Conservation (phyloP, 2,888 invertebrate species). For the Ormyrus pomaceus region DNA sequence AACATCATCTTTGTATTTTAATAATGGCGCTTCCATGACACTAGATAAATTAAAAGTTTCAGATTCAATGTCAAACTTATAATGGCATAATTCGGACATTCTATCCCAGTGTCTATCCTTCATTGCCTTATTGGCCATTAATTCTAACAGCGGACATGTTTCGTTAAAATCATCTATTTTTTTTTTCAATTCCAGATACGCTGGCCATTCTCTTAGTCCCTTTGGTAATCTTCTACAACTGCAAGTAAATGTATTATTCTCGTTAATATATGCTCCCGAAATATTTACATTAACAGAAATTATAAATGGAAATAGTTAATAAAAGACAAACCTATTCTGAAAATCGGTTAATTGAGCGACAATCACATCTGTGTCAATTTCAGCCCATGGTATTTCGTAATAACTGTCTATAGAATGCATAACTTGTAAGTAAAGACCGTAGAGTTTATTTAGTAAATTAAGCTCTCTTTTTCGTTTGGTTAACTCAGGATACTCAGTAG, state of each 20-base stretch:
- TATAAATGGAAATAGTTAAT: not conserved
- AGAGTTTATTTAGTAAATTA: constrained; percentile 89
- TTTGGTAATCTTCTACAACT: constrained; percentile 90
- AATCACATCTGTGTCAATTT: constrained; percentile 89
- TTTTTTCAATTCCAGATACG: constrained; percentile 88
- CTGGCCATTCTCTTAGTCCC: constrained; percentile 92
- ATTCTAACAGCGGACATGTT: constrained; percentile 88
- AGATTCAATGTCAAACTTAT: constrained; percentile 87
- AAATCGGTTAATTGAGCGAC: constrained; percentile 88
- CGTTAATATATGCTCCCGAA: not conserved
- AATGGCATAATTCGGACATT: constrained; percentile 79
- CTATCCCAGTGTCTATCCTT: constrained; percentile 87
- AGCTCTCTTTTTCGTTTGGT: constrained; percentile 89
- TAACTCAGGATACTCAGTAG: constrained; percentile 89
- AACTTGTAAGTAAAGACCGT: constrained; percentile 87
- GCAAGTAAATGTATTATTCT: constrained; percentile 43
- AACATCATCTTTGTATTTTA: constrained; percentile 90
- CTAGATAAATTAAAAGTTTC: constrained; percentile 87
- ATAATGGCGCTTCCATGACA: constrained; percentile 90
- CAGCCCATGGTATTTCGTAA: constrained; percentile 89
- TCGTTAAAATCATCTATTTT: constrained; percentile 95
- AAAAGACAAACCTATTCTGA: constrained; percentile 78
- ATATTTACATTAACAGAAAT: not conserved
- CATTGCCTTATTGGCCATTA: constrained; percentile 93
- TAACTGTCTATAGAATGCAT: constrained; percentile 92